Conservation (phyloP, 2,888 invertebrate genomes). For the Chalcis sispes region DNA sequence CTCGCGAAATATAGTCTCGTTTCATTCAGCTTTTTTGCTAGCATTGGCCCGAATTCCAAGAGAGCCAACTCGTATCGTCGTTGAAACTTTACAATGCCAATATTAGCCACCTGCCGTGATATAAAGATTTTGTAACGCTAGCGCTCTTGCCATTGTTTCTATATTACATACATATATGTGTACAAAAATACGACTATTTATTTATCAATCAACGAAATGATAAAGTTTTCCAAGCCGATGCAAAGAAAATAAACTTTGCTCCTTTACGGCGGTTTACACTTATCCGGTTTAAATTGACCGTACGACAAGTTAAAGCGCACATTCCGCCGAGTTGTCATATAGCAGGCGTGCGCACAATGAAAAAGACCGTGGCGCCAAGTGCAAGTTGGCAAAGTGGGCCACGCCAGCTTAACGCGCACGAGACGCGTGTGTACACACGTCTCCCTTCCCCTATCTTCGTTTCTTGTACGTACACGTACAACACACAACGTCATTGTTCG, state of each 20-base stretch:
- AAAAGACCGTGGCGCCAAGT: slow-evolving; percentile 18
- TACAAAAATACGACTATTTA: too few relatives aligned
- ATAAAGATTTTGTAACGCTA: slow-evolving; percentile 21
- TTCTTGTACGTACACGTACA: background rate
- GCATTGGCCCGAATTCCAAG: slow-evolving; percentile 48
- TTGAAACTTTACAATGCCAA: background rate
- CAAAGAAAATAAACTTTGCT: too few relatives aligned
- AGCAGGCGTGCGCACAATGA: too few relatives aligned
- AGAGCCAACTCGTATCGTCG: background rate
- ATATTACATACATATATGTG: too few relatives aligned
- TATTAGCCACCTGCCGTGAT: slow-evolving; percentile 17
- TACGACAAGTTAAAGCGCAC: too few relatives aligned
- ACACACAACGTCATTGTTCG: too few relatives aligned
- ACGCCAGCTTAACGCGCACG: background rate
- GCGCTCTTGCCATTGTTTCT: background rate
- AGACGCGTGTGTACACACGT: background rate
- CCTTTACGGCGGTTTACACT: too few relatives aligned
- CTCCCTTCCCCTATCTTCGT: slow-evolving; percentile 6
- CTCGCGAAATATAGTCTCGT: background rate
- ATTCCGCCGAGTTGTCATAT: too few relatives aligned
- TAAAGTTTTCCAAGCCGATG: too few relatives aligned
- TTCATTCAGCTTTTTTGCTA: slow-evolving; percentile 31
- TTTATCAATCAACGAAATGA: too few relatives aligned
- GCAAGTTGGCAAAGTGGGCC: background rate
- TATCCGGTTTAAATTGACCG: too few relatives aligned